These are phyloP conservation scores for Psittacula echo DNA, from an alignment of 2,797 vertebrate genomes.

Conservation along the genomic window DNA sequence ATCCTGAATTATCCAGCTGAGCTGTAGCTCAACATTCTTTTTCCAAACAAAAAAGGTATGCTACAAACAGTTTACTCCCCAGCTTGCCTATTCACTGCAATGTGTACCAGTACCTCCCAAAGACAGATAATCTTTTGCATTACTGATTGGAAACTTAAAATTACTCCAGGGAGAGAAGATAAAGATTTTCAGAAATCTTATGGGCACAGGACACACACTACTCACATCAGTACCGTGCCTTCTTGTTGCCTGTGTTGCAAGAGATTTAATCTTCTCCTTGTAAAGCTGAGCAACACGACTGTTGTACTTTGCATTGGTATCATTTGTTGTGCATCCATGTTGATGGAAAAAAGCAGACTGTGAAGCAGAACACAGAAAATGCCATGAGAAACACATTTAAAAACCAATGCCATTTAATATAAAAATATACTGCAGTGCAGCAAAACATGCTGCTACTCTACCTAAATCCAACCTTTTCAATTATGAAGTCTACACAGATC, in stretches of 20 bases:
- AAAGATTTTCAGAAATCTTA: not conserved
- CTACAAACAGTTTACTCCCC: not conserved
- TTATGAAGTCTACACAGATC: not conserved
- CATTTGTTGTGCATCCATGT: slow-evolving; percentile 85
- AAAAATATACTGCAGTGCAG: not conserved
- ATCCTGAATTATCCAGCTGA: not conserved
- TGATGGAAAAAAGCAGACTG: slow-evolving; percentile 91
- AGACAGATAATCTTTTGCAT: not conserved
- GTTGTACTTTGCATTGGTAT: slow-evolving; percentile 93
- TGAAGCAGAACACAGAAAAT: not conserved
- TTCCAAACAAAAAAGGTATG: not conserved
- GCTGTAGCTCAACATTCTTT: not conserved
- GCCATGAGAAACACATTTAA: not conserved
- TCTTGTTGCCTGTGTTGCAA: slow-evolving; percentile 88
- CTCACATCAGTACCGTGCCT: slow-evolving; percentile 91
- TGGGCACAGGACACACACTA: not conserved
- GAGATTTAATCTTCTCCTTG: slow-evolving; percentile 87
- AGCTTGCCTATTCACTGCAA: not conserved
- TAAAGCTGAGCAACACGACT: slow-evolving; percentile 91
- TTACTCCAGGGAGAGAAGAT: not conserved
- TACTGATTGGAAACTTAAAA: not conserved
- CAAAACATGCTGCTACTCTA: not conserved
- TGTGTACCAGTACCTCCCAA: not conserved
- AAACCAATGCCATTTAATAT: not conserved
- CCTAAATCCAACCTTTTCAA: not conserved